Percentiles rank a stretch among this genome's conserved stretches.
Conservation (phyloP, 2,888 invertebrate genomes). For the Cephus nigrinus region DNA sequence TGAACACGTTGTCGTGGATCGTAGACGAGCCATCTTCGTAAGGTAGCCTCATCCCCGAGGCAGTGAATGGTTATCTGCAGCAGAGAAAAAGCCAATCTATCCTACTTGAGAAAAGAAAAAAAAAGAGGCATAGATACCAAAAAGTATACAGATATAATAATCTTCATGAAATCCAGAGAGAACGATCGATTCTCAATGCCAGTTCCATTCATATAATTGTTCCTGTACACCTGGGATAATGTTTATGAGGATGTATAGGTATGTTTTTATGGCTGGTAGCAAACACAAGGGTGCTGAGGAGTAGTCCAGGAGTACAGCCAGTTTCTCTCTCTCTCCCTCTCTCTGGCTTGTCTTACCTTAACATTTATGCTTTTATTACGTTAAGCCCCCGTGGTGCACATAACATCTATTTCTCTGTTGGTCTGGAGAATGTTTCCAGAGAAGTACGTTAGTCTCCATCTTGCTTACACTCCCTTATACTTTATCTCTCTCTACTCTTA, state of each 20-base stretch:
- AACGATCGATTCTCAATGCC: background rate
- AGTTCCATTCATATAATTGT: background rate
- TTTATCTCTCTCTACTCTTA: background rate
- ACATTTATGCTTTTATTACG: slow-evolving; percentile 29
- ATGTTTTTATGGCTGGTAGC: background rate
- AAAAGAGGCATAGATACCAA: background rate
- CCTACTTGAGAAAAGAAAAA: background rate
- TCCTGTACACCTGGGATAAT: background rate
- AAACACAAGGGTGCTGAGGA: background rate
- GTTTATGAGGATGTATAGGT: background rate
- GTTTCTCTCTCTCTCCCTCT: background rate
- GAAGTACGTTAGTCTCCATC: background rate
- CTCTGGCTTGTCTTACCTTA: slow-evolving; percentile 3
- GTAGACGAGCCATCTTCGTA: slow-evolving; percentile 69
- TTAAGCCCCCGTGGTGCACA: slow-evolving; percentile 36
- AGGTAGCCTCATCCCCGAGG: slow-evolving; percentile 53
- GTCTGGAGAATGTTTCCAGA: slow-evolving; percentile 36
- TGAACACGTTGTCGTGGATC: slow-evolving; percentile 75
- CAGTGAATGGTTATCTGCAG: slow-evolving; percentile 60
- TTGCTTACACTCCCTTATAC: background rate
- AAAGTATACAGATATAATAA: background rate
- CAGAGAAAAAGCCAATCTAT: slow-evolving; percentile 23
- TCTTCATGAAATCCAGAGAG: background rate
- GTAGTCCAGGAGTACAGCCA: background rate
- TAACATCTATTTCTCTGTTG: slow-evolving; percentile 46